Conservation (phyloP, 1,140 invertebrate species). For the Kradibia gibbosae region DNA sequence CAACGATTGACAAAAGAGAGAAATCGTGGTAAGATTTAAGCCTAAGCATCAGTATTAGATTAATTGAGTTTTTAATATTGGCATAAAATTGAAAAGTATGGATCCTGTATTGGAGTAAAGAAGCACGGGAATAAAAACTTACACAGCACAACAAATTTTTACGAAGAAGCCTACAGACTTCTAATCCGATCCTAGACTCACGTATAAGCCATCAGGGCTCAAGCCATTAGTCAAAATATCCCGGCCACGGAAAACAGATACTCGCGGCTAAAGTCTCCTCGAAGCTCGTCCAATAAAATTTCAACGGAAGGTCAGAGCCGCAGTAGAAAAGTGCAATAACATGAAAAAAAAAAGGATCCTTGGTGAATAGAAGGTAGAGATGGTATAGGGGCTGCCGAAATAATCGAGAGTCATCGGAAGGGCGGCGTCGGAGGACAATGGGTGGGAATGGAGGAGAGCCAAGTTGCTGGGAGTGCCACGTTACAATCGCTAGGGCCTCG, state of each 20-base stretch:
- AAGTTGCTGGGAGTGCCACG: background rate
- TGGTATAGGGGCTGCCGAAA: constrained; percentile 17
- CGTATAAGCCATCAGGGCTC: background rate
- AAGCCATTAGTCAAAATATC: constrained; percentile 31
- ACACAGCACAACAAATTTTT: constrained; percentile 25
- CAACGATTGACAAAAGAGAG: too few species aligned
- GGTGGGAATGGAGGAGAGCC: background rate
- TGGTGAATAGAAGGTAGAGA: background rate
- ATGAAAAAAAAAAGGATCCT: background rate
- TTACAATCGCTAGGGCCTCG: constrained; percentile 27
- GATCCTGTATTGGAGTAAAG: background rate
- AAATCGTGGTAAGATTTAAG: too few species aligned
- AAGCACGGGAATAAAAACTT: background rate
- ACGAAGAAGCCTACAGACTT: constrained; percentile 7
- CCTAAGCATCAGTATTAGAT: background rate
- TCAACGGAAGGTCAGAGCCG: background rate
- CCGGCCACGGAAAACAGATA: background rate
- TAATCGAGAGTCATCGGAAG: constrained; percentile 45
- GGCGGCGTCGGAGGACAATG: constrained; percentile 32
- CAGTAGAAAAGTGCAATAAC: background rate
- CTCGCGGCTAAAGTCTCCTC: background rate
- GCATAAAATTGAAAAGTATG: background rate
- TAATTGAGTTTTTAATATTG: background rate
- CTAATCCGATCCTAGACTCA: background rate
- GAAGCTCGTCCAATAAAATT: constrained; percentile 17